Base-by-base conservation (phyloP, 2,113 vertebrate species). In the Sarotherodon lohbergeri region DNA sequence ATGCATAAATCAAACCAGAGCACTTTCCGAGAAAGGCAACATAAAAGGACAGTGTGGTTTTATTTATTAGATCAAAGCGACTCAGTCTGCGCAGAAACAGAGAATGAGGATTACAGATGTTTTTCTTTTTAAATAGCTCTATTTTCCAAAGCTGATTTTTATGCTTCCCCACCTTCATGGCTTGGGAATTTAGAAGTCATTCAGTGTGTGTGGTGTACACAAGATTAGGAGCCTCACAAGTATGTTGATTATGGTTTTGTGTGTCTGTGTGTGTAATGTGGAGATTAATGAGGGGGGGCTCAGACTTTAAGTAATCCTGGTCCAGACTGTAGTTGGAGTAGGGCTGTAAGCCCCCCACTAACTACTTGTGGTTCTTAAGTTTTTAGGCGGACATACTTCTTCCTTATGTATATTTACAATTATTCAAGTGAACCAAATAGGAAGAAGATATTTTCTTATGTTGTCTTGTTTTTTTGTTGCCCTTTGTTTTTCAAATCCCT, bases 281-380 rank as follows among this genome's bases (percentile, higher is more conserved):
- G 73, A 92, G 93, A 94, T 91, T 94, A 94, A 54, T 48, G 89
- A 29, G 27, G 76, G 82, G 86, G 84, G 52, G 92, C 90, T 94
- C 92, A 95, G 95, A 94, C 93, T 89, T 88, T 83, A 34, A 85
- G 55, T 95, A 95, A 95, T 95, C 94, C 95, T 76, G 39, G 82
- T 87, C 71, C 93, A 94, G 92, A 89, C 94, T 90, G 79, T 81
- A 91, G 86, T 89, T 80, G 85, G 86, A 90, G 43, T 54, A 85
- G 52, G 8, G 71, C 83, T 55, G 81, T 73, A 82, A 88, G 34
- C 80, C 87, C 52, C 68, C 39, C 43, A 50, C 71, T 32, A 78
- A 4, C 71, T 82, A 54, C 81, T 11, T 19, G 55, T 19, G 55
- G 88, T 89, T 82, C 52, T 71, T 87, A 12, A 61, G 48, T 32